Conservation (phyloP, 30 jellyfish, hydroid and myxozoan species). For the Turritopsis dohrnii region DNA sequence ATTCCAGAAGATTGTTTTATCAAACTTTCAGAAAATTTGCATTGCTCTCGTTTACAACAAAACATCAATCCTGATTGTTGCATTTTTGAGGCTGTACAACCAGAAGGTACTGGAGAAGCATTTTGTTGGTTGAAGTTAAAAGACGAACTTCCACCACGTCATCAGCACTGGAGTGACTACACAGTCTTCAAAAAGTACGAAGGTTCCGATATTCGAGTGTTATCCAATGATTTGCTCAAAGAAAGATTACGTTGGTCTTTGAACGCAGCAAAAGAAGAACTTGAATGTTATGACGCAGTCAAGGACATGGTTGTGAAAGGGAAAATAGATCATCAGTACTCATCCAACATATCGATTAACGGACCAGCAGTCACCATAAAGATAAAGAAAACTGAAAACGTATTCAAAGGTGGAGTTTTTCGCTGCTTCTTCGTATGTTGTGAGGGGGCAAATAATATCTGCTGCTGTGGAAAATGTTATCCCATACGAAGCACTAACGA, state of each 20-base stretch:
- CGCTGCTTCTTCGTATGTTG: not conserved
- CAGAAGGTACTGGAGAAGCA: too few relatives aligned
- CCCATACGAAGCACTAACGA: too few relatives aligned
- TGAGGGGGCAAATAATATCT: not conserved
- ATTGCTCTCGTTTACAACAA: not conserved
- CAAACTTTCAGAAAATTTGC: not conserved
- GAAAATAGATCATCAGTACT: not conserved
- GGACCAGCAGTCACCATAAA: slow-evolving; percentile 1
- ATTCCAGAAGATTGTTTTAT: too few relatives aligned
- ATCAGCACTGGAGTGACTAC: not conserved
- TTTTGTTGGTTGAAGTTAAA: too few relatives aligned
- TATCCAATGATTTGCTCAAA: not conserved
- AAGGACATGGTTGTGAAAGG: not conserved
- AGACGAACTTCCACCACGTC: not conserved
- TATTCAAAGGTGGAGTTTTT: not conserved
- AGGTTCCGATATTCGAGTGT: not conserved
- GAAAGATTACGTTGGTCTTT: not conserved
- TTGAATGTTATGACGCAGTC: not conserved
- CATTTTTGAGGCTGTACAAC: not conserved
- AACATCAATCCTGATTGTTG: not conserved
- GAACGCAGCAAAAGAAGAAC: not conserved
- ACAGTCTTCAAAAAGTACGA: not conserved
- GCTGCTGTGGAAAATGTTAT: not conserved
- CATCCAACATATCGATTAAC: too few relatives aligned
- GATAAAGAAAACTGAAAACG: not conserved